These are phyloP conservation scores for Lycocerus yunnanus DNA, from an alignment of 2,888 invertebrate species.

Conservation along the genomic window DNA sequence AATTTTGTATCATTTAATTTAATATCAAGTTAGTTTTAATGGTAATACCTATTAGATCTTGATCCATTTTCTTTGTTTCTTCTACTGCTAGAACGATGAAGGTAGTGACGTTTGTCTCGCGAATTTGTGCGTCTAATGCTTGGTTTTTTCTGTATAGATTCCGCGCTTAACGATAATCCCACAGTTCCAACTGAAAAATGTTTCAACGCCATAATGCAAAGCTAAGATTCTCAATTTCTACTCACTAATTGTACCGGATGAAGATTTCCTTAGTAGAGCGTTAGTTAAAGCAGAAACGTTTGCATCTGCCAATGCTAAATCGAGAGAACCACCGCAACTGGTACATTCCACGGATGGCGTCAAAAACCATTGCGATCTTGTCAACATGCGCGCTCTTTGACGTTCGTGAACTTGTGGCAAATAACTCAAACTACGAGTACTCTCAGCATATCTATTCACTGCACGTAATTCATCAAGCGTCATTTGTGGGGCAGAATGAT, in stretches of 20 bases:
- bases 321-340: constrained; percentile 55
- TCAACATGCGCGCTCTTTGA: constrained; percentile 95
- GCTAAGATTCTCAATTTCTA: constrained; percentile 24
- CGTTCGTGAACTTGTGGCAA: constrained; percentile 94
- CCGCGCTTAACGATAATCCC: constrained; percentile 66
- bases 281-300: constrained; percentile 53
- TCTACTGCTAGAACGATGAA: constrained; percentile 60
- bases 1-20: too few species aligned
- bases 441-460: constrained; percentile 89
- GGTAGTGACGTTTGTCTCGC: constrained; percentile 60
- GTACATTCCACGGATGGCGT: constrained; percentile 65
- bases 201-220: constrained; percentile 13
- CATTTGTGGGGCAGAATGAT: constrained; percentile 70
- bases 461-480: constrained; percentile 83
- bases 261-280: constrained; percentile 57
- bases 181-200: constrained; percentile 60
- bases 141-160: constrained; percentile 65
- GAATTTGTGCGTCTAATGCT: constrained; percentile 62
- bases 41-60: constrained; percentile 52
- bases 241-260: constrained; percentile 63
- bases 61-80: constrained; percentile 64
- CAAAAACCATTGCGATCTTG: constrained; percentile 97
- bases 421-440: constrained; percentile 88
- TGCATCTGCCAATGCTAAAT: constrained; percentile 54
- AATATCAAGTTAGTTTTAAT: not conserved